Conservation (phyloP, 2,888 invertebrate species). For the Ligdia adustata region DNA sequence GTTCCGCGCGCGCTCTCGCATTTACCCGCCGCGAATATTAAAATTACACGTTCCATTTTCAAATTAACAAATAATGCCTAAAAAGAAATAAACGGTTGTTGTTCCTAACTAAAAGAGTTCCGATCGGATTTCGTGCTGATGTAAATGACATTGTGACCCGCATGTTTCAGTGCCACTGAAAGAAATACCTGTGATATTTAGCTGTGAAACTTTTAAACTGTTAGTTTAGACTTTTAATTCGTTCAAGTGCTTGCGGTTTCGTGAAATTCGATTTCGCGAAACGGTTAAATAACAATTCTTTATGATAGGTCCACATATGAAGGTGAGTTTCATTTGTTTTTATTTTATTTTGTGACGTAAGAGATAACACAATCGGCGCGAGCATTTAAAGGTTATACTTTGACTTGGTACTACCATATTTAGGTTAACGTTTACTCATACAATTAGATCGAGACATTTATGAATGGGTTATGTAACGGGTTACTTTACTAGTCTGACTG, state of each 20-base stretch:
- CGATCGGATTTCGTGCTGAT: slow-evolving; percentile 53
- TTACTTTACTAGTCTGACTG: too few species aligned
- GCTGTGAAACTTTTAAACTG: slow-evolving; percentile 63
- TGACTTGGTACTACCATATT: slow-evolving; percentile 23
- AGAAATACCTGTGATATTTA: slow-evolving; percentile 68
- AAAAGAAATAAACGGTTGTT: slow-evolving; percentile 65
- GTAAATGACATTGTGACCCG: slow-evolving; percentile 57
- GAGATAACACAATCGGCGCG: slow-evolving; percentile 20
- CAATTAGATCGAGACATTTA: slow-evolving; percentile 3
- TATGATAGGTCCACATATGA: slow-evolving; percentile 84
- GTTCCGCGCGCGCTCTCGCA: slow-evolving; percentile 55
- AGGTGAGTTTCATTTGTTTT: slow-evolving; percentile 66
- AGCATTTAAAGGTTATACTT: slow-evolving; percentile 10
- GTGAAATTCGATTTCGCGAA: slow-evolving; percentile 80
- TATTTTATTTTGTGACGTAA: slow-evolving; percentile 35
- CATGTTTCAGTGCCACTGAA: slow-evolving; percentile 47
- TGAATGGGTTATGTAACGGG: slow-evolving; percentile 11
- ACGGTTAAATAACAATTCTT: slow-evolving; percentile 67
- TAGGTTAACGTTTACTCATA: slow-evolving; percentile 24
- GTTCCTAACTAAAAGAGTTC: slow-evolving; percentile 23
- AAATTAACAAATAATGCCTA: slow-evolving; percentile 65
- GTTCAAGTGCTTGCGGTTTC: slow-evolving; percentile 59
- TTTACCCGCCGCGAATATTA: slow-evolving; percentile 69
- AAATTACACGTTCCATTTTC: slow-evolving; percentile 51
- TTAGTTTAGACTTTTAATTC: slow-evolving; percentile 25